phyloP scores from a whole-genome alignment of 2,888 invertebrate species.

The Sarcophaga variegata region DNA sequence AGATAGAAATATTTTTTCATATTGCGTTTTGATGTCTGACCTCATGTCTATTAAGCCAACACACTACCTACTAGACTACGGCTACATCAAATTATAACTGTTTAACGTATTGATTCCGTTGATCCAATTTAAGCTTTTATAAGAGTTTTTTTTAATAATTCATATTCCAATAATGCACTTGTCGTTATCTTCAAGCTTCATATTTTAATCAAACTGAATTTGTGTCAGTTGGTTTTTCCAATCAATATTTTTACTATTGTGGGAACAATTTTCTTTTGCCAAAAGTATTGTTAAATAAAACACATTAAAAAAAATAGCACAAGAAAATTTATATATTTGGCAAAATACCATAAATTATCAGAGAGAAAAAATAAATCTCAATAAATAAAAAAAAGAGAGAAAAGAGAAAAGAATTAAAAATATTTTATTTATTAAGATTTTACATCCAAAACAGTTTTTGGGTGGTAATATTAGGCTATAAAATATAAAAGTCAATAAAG shows the following conservation, averaged over 20 bases:
- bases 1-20: too few relatives aligned
- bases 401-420: not conserved
- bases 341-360: constrained; percentile 23
- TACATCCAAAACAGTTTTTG: constrained; percentile 14
- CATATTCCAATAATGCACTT: not conserved
- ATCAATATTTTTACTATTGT: constrained; percentile 22
- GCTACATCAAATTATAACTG: too few relatives aligned
- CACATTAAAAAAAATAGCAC: not conserved
- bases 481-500: too few relatives aligned
- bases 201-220: not conserved
- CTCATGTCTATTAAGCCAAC: too few relatives aligned
- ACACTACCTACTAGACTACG: too few relatives aligned
- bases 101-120: not conserved
- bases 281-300: constrained; percentile 18
- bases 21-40: too few relatives aligned
- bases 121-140: not conserved
- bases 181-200: not conserved
- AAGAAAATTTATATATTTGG: constrained; percentile 27
- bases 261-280: constrained; percentile 32
- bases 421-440: not conserved
- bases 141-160: not conserved
- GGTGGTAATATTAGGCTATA: not conserved
- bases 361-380: constrained; percentile 18
- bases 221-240: not conserved
- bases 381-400: not conserved